phyloP scores from a whole-genome alignment of 2,888 invertebrate genomes.

The Drosophila anomalata region DNA sequence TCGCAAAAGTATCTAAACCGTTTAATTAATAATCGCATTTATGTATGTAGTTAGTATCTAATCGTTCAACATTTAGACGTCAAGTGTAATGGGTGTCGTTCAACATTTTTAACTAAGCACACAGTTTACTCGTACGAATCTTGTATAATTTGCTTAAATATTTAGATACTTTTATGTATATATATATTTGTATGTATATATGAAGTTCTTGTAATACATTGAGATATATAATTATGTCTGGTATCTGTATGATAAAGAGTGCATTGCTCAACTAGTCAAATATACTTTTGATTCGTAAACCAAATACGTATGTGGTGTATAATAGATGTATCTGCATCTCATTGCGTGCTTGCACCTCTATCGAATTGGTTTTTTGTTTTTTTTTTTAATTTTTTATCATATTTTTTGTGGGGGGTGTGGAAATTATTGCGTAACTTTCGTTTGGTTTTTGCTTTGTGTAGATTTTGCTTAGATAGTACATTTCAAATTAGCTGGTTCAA shows the following conservation, averaged over 20 bases:
- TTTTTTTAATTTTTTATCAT: constrained; percentile 14
- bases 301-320: constrained; percentile 43
- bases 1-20: constrained; percentile 51
- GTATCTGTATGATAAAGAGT: constrained; percentile 70
- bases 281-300: constrained; percentile 54
- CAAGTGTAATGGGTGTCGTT: constrained; percentile 26
- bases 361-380: constrained; percentile 10
- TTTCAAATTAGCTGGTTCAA: constrained; percentile 59
- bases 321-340: constrained; percentile 43
- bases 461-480: constrained; percentile 58
- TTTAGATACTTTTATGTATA: constrained; percentile 46
- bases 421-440: constrained; percentile 42
- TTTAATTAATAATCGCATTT: constrained; percentile 19
- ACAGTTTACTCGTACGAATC: constrained; percentile 45
- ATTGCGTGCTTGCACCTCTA: constrained; percentile 38
- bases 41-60: constrained; percentile 15
- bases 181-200: constrained; percentile 52
- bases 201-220: constrained; percentile 58
- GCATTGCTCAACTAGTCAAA: constrained; percentile 73
- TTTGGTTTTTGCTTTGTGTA: constrained; percentile 37
- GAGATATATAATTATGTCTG: constrained; percentile 66
- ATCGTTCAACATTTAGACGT: constrained; percentile 47
- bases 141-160: constrained; percentile 63
- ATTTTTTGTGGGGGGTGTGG: constrained; percentile 45
- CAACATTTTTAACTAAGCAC: constrained; percentile 57